Percentiles rank a stretch among this genome's conserved stretches.
These are phyloP conservation scores for Yponomeuta sedellus DNA, from an alignment of 2,888 invertebrate genomes.

Conservation along the genomic window DNA sequence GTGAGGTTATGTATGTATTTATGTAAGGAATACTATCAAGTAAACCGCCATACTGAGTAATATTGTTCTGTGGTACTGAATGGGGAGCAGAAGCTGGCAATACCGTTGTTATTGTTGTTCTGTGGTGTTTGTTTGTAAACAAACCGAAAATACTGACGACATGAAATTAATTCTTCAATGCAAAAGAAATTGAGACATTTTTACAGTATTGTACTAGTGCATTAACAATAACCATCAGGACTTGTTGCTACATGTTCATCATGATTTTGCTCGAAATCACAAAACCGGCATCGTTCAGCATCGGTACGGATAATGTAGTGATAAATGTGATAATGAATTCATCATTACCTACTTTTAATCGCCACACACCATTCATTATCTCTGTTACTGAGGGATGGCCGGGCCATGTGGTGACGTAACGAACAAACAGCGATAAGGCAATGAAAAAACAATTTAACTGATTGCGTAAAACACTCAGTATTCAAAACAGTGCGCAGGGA, in stretches of 20 bases:
- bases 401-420: slow-evolving; percentile 31
- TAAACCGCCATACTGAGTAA: too few species aligned
- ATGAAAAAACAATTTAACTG: background rate
- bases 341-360: background rate
- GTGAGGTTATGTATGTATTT: too few species aligned
- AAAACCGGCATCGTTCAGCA: background rate
- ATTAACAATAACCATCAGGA: too few species aligned
- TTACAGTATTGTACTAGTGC: too few species aligned
- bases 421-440: slow-evolving; percentile 9
- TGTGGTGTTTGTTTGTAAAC: too few species aligned
- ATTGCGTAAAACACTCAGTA: background rate
- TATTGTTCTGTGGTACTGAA: too few species aligned
- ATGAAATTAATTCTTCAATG: too few species aligned
- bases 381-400: slow-evolving; percentile 26
- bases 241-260: background rate
- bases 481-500: slow-evolving; percentile 4
- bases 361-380: background rate
- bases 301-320: background rate
- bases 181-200: too few species aligned
- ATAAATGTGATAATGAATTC: slow-evolving; percentile 10
- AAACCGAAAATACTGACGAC: too few species aligned
- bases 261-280: background rate
- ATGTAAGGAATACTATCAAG: too few species aligned
- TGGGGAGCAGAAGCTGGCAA: too few species aligned
- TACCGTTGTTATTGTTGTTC: too few species aligned